phyloP scores from a whole-genome alignment of 1,140 invertebrate genomes.

The Hesperophylax magnus region DNA sequence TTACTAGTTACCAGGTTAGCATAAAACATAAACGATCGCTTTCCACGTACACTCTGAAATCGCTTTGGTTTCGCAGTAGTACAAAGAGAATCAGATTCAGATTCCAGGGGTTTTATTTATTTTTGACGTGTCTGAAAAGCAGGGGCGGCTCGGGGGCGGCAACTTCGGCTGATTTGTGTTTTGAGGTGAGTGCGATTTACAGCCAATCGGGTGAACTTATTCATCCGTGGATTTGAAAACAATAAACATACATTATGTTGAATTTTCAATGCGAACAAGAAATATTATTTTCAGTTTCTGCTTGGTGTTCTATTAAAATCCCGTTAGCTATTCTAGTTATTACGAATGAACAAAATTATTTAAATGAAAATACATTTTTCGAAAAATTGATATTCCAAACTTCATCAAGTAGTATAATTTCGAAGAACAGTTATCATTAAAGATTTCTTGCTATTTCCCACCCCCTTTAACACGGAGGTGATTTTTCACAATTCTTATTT shows the following conservation, averaged over 20 bases:
- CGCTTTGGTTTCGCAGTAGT: constrained; percentile 31
- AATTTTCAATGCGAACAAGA: constrained; percentile 14
- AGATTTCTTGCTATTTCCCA: too few species aligned
- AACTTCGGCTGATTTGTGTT: constrained; percentile 52
- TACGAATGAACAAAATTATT: too few species aligned
- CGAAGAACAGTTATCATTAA: too few species aligned
- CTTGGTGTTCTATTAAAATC: not conserved
- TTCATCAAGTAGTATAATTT: too few species aligned
- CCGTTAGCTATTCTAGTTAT: too few species aligned
- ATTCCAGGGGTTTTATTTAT: constrained; percentile 55
- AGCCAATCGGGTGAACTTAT: constrained; percentile 44
- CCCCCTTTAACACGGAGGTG: too few species aligned
- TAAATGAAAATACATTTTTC: too few species aligned
- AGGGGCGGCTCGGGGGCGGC: constrained; percentile 40
- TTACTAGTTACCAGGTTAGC: not conserved
- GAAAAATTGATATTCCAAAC: too few species aligned
- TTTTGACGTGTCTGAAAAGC: constrained; percentile 52
- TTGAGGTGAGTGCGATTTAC: constrained; percentile 53
- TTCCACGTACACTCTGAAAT: constrained; percentile 22
- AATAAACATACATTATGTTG: constrained; percentile 25
- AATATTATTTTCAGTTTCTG: constrained; percentile 1
- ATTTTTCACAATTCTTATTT: too few species aligned
- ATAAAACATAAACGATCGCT: constrained; percentile 1
- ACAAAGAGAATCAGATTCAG: constrained; percentile 55
- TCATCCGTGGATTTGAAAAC: constrained; percentile 38